Base-by-base conservation (phyloP, 2,113 vertebrate genomes). In the Microtus oregoni region DNA sequence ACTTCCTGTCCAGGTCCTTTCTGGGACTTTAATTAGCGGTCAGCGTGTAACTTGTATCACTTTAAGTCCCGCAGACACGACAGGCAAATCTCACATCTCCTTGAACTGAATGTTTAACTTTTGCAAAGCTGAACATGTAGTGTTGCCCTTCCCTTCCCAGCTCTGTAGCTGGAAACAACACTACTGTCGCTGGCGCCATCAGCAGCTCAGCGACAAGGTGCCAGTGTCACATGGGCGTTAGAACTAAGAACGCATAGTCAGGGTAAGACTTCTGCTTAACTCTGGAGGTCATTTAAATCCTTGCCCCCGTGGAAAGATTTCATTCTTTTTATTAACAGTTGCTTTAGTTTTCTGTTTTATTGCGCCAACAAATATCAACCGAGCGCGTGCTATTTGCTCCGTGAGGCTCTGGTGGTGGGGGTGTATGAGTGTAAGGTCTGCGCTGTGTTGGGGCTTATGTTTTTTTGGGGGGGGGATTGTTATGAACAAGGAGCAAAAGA, bases 31-130 rank as follows among this genome's bases (percentile, higher is more conserved):
- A 30, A 20, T 15, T 26, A 8, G 47, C 55, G 65, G 77, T 67
- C 30, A n/a, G 86, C 52, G 50, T 75, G 63, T 83, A 91, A 96
- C 24, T 17, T 68, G 35, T 82, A 35, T 92, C 72, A 17, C 61
- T 95, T 94, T 38, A 81, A 86, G 47, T 82, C 68, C 92, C 70
- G 86, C 52, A 92, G 93, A 95, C 96, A 93, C 96, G 86, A 96
- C 86, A 96, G 94, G 95, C 82, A 55, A 76, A 52, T 79, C 91
- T 86, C 87, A 70, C 5, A 19, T 87, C 83, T 93, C 95, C 92
- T 96, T 92, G 96, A 96, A 95, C 77, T 83, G 89, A 97, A 91
- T n/a, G 86, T 90, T 95, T 86, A 65, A 86, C 38, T 89, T 96
- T 89, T 61, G 50, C n/a, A 26, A 76, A 94, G 85, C 55, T 70